Percentiles rank a stretch among this genome's conserved stretches.
Evolutionary conservation across 2,888 invertebrate species (phyloP).

Genomic region (Ophioninae sp.): DNA sequence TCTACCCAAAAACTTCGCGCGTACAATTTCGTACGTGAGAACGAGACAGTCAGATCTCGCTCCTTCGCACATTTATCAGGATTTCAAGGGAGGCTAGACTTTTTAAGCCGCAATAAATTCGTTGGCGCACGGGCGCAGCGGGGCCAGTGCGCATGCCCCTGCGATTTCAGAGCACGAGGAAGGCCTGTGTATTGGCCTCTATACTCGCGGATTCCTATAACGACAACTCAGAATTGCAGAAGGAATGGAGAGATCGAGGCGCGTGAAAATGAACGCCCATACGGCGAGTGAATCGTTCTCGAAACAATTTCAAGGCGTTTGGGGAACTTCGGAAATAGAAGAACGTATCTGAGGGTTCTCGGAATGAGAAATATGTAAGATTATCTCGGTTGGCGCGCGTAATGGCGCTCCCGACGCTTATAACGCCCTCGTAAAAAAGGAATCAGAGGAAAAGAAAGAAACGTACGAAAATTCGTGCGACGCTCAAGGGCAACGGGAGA

Average conservation of each 20-base stretch:
- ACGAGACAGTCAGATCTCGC: constrained; percentile 57
- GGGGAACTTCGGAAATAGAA: constrained; percentile 12
- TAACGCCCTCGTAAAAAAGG: constrained; percentile 26
- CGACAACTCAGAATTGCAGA: constrained; percentile 73
- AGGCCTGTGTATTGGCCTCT: constrained; percentile 34
- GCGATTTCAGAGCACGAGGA: constrained; percentile 62
- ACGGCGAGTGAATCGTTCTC: constrained; percentile 3
- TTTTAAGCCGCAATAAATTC: constrained; percentile 81
- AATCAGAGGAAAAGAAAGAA: constrained; percentile 4
- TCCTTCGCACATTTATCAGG: constrained; percentile 85
- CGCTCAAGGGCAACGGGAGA: constrained; percentile 53
- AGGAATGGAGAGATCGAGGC: constrained; percentile 35
- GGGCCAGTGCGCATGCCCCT: constrained; percentile 64
- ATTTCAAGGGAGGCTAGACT: constrained; percentile 85
- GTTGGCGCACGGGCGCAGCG: constrained; percentile 64
- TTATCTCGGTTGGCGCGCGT: constrained; percentile 48
- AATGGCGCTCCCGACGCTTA: constrained; percentile 20
- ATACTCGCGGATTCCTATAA: constrained; percentile 65
- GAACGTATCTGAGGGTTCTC: constrained; percentile 2
- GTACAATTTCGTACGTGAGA: constrained; percentile 56
- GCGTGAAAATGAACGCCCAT: not conserved
- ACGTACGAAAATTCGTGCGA: constrained; percentile 40
- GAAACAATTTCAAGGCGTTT: constrained; percentile 32
- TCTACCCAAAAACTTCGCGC: constrained; percentile 46
- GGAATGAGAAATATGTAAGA: constrained; percentile 49